These are phyloP conservation scores for Porites evermanni DNA, from an alignment of 92 coral and sea anemone genomes.

Conservation along the genomic window DNA sequence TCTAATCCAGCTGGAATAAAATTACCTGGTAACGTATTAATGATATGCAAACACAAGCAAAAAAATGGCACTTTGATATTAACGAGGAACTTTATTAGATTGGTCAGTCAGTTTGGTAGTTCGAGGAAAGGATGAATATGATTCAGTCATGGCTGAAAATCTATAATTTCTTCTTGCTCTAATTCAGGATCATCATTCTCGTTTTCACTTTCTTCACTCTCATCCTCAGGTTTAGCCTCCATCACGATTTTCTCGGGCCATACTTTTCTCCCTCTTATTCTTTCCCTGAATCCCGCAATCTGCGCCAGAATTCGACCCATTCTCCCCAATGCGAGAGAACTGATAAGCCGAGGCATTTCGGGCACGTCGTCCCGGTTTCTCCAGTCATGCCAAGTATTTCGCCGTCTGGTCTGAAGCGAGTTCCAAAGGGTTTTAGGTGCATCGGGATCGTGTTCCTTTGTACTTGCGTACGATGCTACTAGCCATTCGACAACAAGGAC, in stretches of 20 bases:
- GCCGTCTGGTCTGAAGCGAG: conserved; percentile 64
- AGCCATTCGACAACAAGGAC: conserved; percentile 77
- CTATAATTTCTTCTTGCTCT: conserved; percentile 20
- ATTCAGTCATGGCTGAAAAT: conserved; percentile 28
- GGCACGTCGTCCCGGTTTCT: conserved; percentile 79
- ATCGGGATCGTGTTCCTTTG: conserved; percentile 49
- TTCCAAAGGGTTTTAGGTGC: conserved; percentile 38
- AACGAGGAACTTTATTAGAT: too few species aligned
- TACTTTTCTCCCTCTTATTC: not conserved
- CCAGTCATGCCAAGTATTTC: conserved; percentile 79
- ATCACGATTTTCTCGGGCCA: not conserved
- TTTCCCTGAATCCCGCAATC: not conserved
- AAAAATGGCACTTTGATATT: too few species aligned
- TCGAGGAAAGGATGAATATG: not conserved
- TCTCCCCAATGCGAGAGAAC: not conserved
- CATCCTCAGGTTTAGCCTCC: not conserved
- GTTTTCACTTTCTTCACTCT: not conserved
- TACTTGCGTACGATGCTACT: conserved; percentile 65
- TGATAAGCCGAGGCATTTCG: conserved; percentile 27
- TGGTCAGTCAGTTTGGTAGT: not conserved
- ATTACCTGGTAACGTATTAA: too few species aligned
- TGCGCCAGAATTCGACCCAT: not conserved
- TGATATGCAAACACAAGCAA: too few species aligned
- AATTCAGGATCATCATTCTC: not conserved
- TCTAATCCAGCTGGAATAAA: too few species aligned